Evolutionary conservation across 2,888 invertebrate genomes (phyloP).

Genomic region (Onthophagus sagittarius): DNA sequence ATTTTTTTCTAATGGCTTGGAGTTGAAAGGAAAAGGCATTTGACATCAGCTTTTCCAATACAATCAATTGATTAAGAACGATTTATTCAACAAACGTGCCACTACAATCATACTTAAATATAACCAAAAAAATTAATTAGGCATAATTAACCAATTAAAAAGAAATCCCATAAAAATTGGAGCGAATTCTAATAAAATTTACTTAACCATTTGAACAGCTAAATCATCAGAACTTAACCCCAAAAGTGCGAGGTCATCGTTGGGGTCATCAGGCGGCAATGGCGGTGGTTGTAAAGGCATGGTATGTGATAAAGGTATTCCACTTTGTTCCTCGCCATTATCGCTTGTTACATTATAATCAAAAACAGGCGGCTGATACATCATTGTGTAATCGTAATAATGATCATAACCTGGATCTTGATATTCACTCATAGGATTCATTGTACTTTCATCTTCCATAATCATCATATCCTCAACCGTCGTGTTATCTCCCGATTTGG

Average conservation of each 20-base stretch:
- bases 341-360: slow-evolving; percentile 34
- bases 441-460: slow-evolving; percentile 17
- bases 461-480: slow-evolving; percentile 20
- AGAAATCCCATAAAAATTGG: no score
- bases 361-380: slow-evolving; percentile 38
- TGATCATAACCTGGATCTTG: slow-evolving; percentile 21
- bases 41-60: neutral
- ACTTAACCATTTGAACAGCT: slow-evolving; percentile 52
- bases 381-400: slow-evolving; percentile 37
- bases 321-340: slow-evolving; percentile 23
- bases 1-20: no score
- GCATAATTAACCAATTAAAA: neutral
- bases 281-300: slow-evolving; percentile 47
- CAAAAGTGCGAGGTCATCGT: slow-evolving; percentile 76
- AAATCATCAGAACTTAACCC: slow-evolving; percentile 82
- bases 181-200: neutral
- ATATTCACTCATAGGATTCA: slow-evolving; percentile 19
- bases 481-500: slow-evolving; percentile 12
- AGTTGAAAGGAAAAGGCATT: no score
- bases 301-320: slow-evolving; percentile 40
- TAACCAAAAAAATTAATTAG: neutral
- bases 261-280: slow-evolving; percentile 50
- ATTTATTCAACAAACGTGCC: neutral
- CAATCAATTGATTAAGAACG: neutral
- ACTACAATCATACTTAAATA: neutral